phyloP scores from a whole-genome alignment of 2,797 vertebrate species.

The Spinus olivaceus region DNA sequence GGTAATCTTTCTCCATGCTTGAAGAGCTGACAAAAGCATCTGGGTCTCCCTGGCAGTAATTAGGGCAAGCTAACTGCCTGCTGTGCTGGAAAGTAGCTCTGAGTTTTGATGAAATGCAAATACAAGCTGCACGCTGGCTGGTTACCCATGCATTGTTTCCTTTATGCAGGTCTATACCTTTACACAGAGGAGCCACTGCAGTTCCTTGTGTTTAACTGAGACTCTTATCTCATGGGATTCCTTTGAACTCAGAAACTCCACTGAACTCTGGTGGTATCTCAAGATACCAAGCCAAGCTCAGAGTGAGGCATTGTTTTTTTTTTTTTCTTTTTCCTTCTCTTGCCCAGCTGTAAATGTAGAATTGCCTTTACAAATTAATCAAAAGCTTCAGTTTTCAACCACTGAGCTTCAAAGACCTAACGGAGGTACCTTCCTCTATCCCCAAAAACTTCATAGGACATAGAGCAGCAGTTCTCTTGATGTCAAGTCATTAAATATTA shows the following conservation, averaged over 20 bases:
- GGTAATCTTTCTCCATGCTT: constrained; percentile 45
- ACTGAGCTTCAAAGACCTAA: background rate
- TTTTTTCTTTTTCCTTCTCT: background rate
- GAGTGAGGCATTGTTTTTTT: accelerated
- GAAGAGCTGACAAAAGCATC: constrained; percentile 68
- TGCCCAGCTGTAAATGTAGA: background rate
- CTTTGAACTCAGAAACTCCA: background rate
- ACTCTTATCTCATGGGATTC: background rate
- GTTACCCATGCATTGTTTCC: background rate
- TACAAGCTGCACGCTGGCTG: background rate
- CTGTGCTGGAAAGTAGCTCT: constrained; percentile 29
- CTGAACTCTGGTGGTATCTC: background rate
- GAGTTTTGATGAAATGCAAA: constrained; percentile 45
- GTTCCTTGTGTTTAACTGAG: background rate
- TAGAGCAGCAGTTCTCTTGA: background rate
- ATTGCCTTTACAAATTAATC: background rate
- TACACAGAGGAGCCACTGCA: background rate
- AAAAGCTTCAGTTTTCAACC: background rate
- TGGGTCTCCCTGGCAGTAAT: constrained; percentile 62
- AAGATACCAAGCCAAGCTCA: background rate
- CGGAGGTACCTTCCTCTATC: background rate
- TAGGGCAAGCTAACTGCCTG: constrained; percentile 56
- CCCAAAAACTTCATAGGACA: background rate
- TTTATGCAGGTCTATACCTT: background rate
- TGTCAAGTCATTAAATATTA: background rate